Evolutionary conservation across 2,113 vertebrate species (phyloP), one percentile per base, ranked within the genome.

Genomic region (Chroicocephalus ridibundus): DNA sequence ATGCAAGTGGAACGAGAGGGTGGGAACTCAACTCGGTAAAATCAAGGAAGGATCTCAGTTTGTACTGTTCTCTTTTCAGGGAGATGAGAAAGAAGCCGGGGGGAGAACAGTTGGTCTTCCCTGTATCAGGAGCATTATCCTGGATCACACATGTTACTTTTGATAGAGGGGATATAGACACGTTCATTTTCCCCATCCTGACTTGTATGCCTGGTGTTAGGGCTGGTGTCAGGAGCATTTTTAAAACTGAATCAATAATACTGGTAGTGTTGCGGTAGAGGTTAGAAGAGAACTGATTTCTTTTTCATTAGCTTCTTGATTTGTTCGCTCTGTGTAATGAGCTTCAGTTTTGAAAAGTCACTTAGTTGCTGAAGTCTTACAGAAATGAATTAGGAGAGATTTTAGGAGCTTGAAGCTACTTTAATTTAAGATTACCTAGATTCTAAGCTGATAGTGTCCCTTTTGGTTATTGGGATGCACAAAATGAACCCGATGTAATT

Each of bases 341-440:
- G 52, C 70, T 94, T 94, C 13, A 16, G 25, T 84, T 92, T 92
- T 64, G 51, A 60, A 49, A 84, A 82, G 74, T 86, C 57, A 61
- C 29, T 91, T 84, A 15, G 29, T 76, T 89, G 29, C 47, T 65
- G 47, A 86, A 75, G 55, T 58, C 36, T 83, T 62, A 58, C 5
- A 34, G 19, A 38, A 93, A 47, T 49, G 12, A 25, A 20, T 27
- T 58, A 44, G 15, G 17, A n/a, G 16, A 82, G 49, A 32, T 80
- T 44, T 11, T 65, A 80, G 25, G 46, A 75, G 25, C 21, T 55
- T 82, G 80, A 52, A 86, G 74, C 26, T 66, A 10, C 51, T 79
- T 80, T 20, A 44, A 42, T 7, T 72, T 66, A 9, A 46, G 15
- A 26, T 66, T 75, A 55, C 52, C 36, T 54, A 38, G 58, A 46